A percentile compares a stretch with the other conserved stretches of the same genome.
Conservation (phyloP, 2,888 invertebrate species). For the Limulus polyphemus region DNA sequence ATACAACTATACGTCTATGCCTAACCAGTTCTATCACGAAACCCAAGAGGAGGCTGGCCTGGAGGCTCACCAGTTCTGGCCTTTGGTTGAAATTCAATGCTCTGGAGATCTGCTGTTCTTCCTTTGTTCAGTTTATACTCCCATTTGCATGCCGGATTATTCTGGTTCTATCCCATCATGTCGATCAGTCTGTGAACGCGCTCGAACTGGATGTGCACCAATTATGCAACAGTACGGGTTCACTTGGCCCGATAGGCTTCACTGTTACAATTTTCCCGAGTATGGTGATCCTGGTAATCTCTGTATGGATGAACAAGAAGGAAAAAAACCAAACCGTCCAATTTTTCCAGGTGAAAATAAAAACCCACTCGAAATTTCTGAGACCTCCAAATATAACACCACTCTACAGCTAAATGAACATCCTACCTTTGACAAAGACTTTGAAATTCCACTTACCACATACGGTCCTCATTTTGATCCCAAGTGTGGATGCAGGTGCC, state of each 20-base stretch:
- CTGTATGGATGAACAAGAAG: constrained; percentile 77
- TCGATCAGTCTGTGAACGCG: constrained; percentile 81
- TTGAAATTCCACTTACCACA: neutral
- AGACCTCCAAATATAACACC: too few species aligned
- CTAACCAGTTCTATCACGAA: constrained; percentile 68
- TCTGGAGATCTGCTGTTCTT: constrained; percentile 92
- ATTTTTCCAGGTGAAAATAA: too few species aligned
- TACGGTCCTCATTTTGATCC: neutral
- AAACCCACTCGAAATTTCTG: too few species aligned
- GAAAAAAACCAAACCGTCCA: constrained; percentile 28
- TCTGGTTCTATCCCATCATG: constrained; percentile 82
- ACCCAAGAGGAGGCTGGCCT: constrained; percentile 95
- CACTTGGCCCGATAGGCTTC: constrained; percentile 95
- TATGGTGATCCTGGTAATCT: constrained; percentile 62
- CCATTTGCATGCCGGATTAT: constrained; percentile 91
- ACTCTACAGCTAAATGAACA: too few species aligned
- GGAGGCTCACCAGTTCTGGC: constrained; percentile 93
- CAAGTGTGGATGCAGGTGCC: constrained; percentile 24
- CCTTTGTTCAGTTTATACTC: constrained; percentile 94
- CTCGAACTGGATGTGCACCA: constrained; percentile 75
- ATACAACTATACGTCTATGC: constrained; percentile 90
- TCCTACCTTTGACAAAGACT: neutral
- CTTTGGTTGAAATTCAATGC: constrained; percentile 93
- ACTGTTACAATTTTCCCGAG: constrained; percentile 74
- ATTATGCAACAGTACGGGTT: constrained; percentile 81